Evolutionary conservation across 2,888 invertebrate species (phyloP).

Genomic region (Pecten maximus): DNA sequence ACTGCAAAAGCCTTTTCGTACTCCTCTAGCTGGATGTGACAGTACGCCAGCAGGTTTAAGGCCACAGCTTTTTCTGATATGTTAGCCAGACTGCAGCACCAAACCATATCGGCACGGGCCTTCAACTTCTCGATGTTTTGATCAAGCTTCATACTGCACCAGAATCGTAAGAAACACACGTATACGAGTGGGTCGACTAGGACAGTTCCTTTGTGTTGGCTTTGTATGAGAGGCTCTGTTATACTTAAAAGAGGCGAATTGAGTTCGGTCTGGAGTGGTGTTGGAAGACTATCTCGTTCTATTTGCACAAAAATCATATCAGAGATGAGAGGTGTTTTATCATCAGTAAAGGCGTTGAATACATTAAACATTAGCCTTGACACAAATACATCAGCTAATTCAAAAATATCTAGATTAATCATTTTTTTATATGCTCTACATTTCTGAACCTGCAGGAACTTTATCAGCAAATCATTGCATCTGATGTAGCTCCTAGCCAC

Average conservation of each 20-base stretch:
- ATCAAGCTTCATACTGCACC: slow-evolving; percentile 1
- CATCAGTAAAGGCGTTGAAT: not conserved
- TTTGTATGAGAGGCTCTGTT: too few species aligned
- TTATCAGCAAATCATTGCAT: not conserved
- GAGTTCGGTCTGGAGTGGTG: not conserved
- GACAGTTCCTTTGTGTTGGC: not conserved
- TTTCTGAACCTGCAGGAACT: not conserved
- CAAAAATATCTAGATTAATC: not conserved
- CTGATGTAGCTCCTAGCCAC: not conserved
- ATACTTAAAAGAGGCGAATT: not conserved
- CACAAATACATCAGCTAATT: not conserved
- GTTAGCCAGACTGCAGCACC: not conserved
- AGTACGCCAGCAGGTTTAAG: not conserved
- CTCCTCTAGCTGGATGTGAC: not conserved
- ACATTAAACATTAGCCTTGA: not conserved
- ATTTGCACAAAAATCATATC: not conserved
- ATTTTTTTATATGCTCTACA: not conserved
- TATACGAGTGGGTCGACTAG: not conserved
- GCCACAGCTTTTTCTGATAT: not conserved
- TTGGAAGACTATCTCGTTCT: not conserved
- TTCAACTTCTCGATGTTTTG: not conserved
- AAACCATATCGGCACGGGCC: not conserved
- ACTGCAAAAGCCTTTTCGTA: not conserved
- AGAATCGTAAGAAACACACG: not conserved
- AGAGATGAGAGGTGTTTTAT: not conserved